Percentiles rank a stretch among this genome's conserved stretches.
Evolutionary conservation across 2,113 vertebrate species (phyloP).

Genomic region (Strix aluco): DNA sequence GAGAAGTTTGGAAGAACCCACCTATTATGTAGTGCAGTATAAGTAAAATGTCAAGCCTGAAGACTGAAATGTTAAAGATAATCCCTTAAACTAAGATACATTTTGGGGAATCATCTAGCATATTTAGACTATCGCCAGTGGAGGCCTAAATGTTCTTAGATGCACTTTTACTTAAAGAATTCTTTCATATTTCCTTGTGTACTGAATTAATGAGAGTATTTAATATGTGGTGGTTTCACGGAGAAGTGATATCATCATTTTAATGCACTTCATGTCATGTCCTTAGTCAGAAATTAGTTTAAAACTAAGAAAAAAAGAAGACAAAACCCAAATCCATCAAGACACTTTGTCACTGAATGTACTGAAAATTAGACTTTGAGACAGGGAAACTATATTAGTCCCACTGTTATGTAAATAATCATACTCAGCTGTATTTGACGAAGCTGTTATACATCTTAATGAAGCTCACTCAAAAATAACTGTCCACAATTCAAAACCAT

Average conservation of each 20-base stretch:
- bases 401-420: neutral
- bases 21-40: neutral
- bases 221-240: neutral
- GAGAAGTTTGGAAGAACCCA: neutral
- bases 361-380: neutral
- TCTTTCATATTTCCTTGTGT: neutral
- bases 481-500: neutral
- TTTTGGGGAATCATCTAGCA: neutral
- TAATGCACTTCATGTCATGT: neutral
- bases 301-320: neutral
- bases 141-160: neutral
- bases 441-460: neutral
- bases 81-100: neutral
- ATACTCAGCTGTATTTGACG: neutral
- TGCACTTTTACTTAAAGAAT: neutral
- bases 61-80: neutral
- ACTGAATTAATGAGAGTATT: neutral
- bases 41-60: neutral
- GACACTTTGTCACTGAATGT: neutral
- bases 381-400: neutral
- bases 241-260: neutral
- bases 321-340: neutral
- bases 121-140: neutral
- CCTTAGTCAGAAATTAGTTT: neutral
- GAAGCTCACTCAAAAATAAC: neutral